Evolutionary conservation across 1,140 invertebrate genomes (phyloP), one percentile per base, ranked within the genome.

Genomic region (Agrilus planipennis): DNA sequence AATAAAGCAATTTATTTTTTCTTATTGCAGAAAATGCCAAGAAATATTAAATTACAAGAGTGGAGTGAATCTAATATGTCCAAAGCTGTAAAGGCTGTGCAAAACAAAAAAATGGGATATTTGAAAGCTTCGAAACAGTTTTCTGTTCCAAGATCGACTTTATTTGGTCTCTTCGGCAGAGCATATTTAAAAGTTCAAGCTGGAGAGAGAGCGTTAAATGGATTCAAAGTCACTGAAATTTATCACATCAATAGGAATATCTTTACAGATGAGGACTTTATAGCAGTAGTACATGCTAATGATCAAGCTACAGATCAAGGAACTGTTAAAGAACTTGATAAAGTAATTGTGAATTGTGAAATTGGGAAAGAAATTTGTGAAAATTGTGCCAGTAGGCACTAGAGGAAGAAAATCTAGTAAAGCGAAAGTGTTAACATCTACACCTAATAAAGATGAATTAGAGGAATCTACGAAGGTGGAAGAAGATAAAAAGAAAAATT

Each of bases 21-120:
- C n/a, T n/a, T n/a, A n/a, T n/a, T n/a, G n/a, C n/a, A n/a, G n/a
- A n/a, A n/a, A n/a, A n/a, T n/a, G n/a, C n/a, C n/a, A n/a, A n/a
- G 67, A 50, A 65, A 65, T 57, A 67, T 62, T 47, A 61, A 64
- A 34, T 58, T 64, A 36, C 64, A 67, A 54, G 61, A 59, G 23
- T 68, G 67, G 67, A 40, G 21, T 20, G 39, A 27, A 9, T 19
- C 14, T n/a, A 17, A 18, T 34, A 41, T 41, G 39, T 34, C n/a
- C 22, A 16, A 23, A 15, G 39, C 39, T 11, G 22, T 41, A 12
- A 23, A 41, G 23, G 30, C 29, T 6, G 18, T 40, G 15, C 27
- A 29, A 40, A 19, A 27, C 2, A 20, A 19, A 19, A 27, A 20
- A 20, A 40, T 40, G 29, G 39, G 39, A 1, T 40, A 40, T n/a